These are phyloP conservation scores for Oncopeltus fasciatus DNA, from an alignment of 1,140 invertebrate species.

Conservation along the genomic window DNA sequence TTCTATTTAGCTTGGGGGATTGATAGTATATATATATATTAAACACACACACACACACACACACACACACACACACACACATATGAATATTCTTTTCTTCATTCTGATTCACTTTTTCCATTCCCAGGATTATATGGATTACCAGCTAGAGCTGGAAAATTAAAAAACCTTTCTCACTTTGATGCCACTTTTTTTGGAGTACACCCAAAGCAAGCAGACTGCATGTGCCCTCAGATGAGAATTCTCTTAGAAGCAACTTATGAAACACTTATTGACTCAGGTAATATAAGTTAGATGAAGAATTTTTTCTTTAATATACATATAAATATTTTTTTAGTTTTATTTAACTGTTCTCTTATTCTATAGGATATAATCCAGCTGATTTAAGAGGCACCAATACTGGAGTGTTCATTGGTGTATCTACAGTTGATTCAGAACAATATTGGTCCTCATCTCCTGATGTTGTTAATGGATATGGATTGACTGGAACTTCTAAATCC, in stretches of 20 bases:
- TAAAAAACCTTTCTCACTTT: conserved; percentile 76
- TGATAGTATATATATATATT: too few species aligned
- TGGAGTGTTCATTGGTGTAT: conserved; percentile 82
- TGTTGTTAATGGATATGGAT: conserved; percentile 74
- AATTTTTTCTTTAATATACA: neutral
- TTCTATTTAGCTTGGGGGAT: too few species aligned
- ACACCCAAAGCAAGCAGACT: conserved; percentile 80
- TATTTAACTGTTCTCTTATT: neutral
- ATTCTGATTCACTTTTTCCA: neutral
- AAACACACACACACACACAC: too few species aligned
- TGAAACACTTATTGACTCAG: conserved; percentile 89
- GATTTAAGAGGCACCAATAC: conserved; percentile 69
- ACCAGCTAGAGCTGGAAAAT: conserved; percentile 70
- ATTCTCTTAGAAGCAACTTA: conserved; percentile 84
- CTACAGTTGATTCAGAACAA: conserved; percentile 71
- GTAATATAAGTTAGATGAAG: conserved; percentile 27
- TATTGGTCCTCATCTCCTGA: conserved; percentile 59
- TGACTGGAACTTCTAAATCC: conserved; percentile 80
- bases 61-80: too few species aligned
- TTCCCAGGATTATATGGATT: conserved; percentile 53
- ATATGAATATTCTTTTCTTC: neutral
- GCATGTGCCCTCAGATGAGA: conserved; percentile 90
- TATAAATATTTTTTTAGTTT: neutral
- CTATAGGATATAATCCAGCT: conserved; percentile 54
- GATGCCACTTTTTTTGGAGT: conserved; percentile 90